A percentile compares a stretch with the other conserved stretches of the same genome.
Evolutionary conservation across 2,888 invertebrate genomes (phyloP).

Genomic region (Eilema griseolum): DNA sequence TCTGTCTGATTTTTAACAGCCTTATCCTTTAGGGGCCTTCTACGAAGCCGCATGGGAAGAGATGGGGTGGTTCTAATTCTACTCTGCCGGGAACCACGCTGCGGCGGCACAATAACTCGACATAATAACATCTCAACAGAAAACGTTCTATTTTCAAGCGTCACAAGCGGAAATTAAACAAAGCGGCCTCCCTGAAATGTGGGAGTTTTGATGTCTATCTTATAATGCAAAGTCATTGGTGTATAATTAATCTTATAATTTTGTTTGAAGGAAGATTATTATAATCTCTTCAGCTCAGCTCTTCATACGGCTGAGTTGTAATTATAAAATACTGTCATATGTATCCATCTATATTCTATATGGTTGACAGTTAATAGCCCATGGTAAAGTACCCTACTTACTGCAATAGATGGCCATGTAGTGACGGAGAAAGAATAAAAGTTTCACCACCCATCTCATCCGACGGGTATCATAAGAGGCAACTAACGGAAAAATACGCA

Average conservation of each 20-base stretch:
- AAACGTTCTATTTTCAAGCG: conserved; percentile 10
- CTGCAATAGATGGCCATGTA: too few species aligned
- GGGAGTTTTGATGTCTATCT: conserved; percentile 4
- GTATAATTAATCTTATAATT: conserved; percentile 40
- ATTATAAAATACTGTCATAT: background rate
- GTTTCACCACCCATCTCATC: too few species aligned
- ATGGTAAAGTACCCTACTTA: too few species aligned
- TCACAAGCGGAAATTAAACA: conserved; percentile 19
- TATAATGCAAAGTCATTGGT: conserved; percentile 29
- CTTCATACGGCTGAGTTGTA: background rate
- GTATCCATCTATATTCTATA: background rate
- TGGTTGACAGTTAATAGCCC: background rate
- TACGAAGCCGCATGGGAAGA: too few species aligned
- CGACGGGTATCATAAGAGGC: too few species aligned
- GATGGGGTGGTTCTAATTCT: too few species aligned
- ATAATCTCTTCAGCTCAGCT: background rate
- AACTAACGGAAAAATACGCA: too few species aligned
- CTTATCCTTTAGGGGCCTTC: too few species aligned
- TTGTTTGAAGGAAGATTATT: conserved; percentile 24
- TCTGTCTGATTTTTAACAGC: too few species aligned
- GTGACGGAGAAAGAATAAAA: too few species aligned
- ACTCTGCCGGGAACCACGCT: too few species aligned
- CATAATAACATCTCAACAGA: background rate
- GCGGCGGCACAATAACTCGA: too few species aligned
- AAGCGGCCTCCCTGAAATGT: conserved; percentile 8